Evolutionary conservation across 2,113 vertebrate species (phyloP).

Genomic region (Odobenus rosmarus): DNA sequence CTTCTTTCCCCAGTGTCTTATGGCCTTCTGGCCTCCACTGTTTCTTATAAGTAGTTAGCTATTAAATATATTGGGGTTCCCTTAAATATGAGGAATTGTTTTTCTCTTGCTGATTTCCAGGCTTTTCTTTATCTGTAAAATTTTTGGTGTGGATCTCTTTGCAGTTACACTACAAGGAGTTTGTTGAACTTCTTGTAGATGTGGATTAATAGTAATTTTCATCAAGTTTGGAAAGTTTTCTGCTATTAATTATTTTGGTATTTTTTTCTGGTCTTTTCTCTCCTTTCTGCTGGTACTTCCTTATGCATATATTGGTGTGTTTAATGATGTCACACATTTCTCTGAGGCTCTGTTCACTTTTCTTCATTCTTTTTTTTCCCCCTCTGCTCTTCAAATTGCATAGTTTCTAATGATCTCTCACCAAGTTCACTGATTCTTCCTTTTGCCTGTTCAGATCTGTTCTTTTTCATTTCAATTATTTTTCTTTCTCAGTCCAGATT

Average conservation of each 20-base stretch:
- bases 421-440: not conserved
- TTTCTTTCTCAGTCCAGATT: not conserved
- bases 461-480: not conserved
- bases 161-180: not conserved
- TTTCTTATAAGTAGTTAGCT: not conserved
- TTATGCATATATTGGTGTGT: not conserved
- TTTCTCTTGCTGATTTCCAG: not conserved
- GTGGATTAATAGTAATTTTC: not conserved
- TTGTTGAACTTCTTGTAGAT: not conserved
- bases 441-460: not conserved
- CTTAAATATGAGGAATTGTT: not conserved
- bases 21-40: not conserved
- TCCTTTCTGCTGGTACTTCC: not conserved
- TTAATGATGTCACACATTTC: not conserved
- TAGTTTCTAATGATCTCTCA: not conserved
- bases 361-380: not conserved
- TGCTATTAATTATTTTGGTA: not conserved
- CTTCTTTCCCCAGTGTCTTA: not conserved
- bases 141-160: not conserved
- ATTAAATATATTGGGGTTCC: not conserved
- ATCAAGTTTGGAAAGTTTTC: not conserved
- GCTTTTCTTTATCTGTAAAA: not conserved
- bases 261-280: not conserved
- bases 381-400: not conserved
- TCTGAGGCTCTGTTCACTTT: not conserved